phyloP scores from a whole-genome alignment of 53 echinoderm and acorn worm genomes.

The Holothuria scabra region DNA sequence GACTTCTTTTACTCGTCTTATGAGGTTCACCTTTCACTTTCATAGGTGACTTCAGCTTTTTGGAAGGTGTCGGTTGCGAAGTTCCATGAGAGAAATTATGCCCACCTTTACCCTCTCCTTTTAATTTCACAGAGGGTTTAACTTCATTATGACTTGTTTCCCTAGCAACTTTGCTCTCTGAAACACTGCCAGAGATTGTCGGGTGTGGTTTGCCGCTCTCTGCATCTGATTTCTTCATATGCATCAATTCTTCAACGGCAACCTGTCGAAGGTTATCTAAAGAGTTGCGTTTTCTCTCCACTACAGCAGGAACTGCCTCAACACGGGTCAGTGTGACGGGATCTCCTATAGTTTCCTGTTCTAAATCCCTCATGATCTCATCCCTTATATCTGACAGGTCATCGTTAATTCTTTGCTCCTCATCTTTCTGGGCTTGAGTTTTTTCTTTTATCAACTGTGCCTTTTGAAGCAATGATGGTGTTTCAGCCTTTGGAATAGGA shows the following conservation, averaged over 20 bases:
- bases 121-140: constrained; percentile 10
- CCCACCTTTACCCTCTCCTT: constrained; percentile 2
- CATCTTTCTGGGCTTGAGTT: constrained; percentile 49
- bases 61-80: background rate
- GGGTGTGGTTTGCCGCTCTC: background rate
- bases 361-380: constrained; percentile 62
- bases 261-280: constrained; percentile 33
- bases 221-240: constrained; percentile 35
- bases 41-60: constrained; percentile 29
- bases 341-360: constrained; percentile 36
- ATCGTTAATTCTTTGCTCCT: constrained; percentile 50
- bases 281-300: constrained; percentile 31
- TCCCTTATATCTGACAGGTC: constrained; percentile 50
- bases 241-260: constrained; percentile 25
- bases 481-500: constrained; percentile 8
- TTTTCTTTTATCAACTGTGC: constrained; percentile 41
- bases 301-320: background rate
- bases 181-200: background rate
- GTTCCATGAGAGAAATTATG: background rate
- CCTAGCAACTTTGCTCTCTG: background rate
- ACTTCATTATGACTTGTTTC: background rate
- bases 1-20: too few species aligned
- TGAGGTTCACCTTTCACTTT: constrained; percentile 6
- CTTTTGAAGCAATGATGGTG: constrained; percentile 13
- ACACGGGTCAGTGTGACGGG: background rate